Evolutionary conservation across 2,888 invertebrate species (phyloP).

Genomic region (Ichneumoninae sp.): DNA sequence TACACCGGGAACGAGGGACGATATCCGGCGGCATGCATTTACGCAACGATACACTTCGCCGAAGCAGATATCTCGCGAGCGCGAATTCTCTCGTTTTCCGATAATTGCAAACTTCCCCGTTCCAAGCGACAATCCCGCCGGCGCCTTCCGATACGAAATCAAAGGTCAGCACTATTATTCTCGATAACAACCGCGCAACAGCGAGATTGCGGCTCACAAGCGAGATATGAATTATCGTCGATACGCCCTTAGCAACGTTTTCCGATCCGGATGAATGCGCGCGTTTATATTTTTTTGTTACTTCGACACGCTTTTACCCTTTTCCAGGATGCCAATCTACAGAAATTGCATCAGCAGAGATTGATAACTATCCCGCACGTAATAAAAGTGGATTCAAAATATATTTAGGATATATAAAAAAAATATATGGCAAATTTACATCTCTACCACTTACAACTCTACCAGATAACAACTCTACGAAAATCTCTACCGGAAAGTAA

Average conservation of each 20-base stretch:
- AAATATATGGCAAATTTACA: too few relatives aligned
- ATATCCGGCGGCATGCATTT: conserved; percentile 55
- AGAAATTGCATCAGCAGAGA: too few relatives aligned
- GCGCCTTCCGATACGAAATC: conserved; percentile 50
- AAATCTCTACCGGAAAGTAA: too few relatives aligned
- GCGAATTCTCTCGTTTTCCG: conserved; percentile 52
- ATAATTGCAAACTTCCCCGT: conserved; percentile 56
- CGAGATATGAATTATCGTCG: conserved; percentile 38
- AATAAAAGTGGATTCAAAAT: too few relatives aligned
- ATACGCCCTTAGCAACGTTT: background rate
- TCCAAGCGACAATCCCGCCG: conserved; percentile 37
- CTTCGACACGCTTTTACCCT: too few relatives aligned
- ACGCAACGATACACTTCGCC: conserved; percentile 50
- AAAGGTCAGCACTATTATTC: conserved; percentile 64
- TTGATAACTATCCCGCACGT: too few relatives aligned
- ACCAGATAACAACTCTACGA: too few relatives aligned
- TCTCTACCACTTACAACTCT: too few relatives aligned
- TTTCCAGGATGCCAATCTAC: too few relatives aligned
- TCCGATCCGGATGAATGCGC: background rate
- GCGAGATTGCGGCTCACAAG: conserved; percentile 26
- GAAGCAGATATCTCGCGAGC: conserved; percentile 44
- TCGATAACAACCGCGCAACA: conserved; percentile 52
- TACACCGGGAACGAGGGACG: conserved; percentile 51
- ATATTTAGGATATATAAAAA: too few relatives aligned
- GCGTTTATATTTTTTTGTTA: background rate